Percentiles rank a stretch among this genome's conserved stretches.
phyloP scores from a whole-genome alignment of 1,140 invertebrate species.

The Drosophila busckii region DNA sequence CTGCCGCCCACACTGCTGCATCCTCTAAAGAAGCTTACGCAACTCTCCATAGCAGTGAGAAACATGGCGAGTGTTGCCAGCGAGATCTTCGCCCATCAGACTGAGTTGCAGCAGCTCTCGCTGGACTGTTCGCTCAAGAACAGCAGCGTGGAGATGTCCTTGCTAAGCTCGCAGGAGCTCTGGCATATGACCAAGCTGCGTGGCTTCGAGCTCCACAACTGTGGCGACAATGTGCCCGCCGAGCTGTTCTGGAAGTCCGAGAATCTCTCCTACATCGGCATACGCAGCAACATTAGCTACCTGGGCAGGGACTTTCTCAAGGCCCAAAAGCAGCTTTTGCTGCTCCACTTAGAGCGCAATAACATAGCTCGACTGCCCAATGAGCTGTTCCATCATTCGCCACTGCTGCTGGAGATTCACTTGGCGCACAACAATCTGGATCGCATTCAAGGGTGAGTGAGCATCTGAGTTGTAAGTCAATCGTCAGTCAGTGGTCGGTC shows the following conservation, averaged over 20 bases:
- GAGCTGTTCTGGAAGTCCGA: constrained; percentile 63
- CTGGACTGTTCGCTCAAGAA: constrained; percentile 56
- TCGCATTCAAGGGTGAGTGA: constrained; percentile 51
- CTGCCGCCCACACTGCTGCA: constrained; percentile 43
- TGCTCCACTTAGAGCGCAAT: constrained; percentile 42
- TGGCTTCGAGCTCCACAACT: constrained; percentile 53
- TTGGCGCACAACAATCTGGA: constrained; percentile 58
- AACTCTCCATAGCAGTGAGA: constrained; percentile 42
- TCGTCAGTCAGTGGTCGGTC: background rate
- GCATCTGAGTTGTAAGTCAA: too few species aligned
- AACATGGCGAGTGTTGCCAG: constrained; percentile 52
- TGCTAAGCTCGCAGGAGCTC: constrained; percentile 49
- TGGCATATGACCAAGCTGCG: constrained; percentile 57
- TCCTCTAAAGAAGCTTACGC: constrained; percentile 29
- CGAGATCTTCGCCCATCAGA: constrained; percentile 52
- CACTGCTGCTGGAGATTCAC: constrained; percentile 45
- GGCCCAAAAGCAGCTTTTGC: constrained; percentile 41
- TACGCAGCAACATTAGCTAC: constrained; percentile 60
- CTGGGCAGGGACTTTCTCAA: constrained; percentile 52
- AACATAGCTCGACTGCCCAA: constrained; percentile 56
- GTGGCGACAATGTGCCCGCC: constrained; percentile 55
- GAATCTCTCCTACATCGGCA: constrained; percentile 51
- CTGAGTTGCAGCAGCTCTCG: constrained; percentile 34
- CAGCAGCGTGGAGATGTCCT: constrained; percentile 59
- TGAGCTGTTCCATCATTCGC: constrained; percentile 46